Base-by-base conservation (phyloP, 2,888 invertebrate species). In the Melinopterus prodromus region DNA sequence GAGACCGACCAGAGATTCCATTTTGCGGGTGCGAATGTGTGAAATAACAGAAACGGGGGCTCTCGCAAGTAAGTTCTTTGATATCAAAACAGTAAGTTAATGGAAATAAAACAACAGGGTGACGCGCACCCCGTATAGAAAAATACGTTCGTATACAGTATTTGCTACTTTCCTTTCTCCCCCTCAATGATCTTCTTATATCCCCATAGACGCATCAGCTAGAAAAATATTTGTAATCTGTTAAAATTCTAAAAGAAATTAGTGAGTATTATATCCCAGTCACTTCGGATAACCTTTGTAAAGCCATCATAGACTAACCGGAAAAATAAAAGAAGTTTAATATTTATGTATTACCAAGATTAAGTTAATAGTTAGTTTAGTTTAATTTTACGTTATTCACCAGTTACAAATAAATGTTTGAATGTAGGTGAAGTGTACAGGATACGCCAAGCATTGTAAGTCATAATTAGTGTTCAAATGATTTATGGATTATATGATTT, bases 31-130 rank as follows among this genome's bases (percentile, higher is more conserved):
- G 76, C 76, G 75, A 38, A 53, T 53, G 76, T 76, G 79, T 79
- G 76, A 79, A 79, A 76, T 70, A 79, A 79, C 70, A 76, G 26
- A 79, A 76, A 75, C 76, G 76, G 37, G 69, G 72, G 70, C 74
- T 38, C 77, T 77, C 74, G 77, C 77, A 72, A 75, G 74, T 80
- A 80, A 77, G 38, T 80, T 77, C 79, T 77, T 77, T 74, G 77
- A 77, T 80, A 77, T 70, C 77, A 80, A 77, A 80, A 80, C 79
- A 80, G 69, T 53, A 80, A 72, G 79, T 80, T 80, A 80, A 80
- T 80, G 79, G 79, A 80, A 77, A 80, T 80, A 80, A 80, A 80
- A 80, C 79, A 80, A 80, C 74, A 74, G 74, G 74, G 74, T 37
- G 74, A 35, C 36, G 35, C 36, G 74, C 74, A 35, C 53, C 53